A percentile compares a stretch with the other conserved stretches of the same genome.
Conservation (phyloP, 2,113 vertebrate genomes). For the Calyptomena viridis region DNA sequence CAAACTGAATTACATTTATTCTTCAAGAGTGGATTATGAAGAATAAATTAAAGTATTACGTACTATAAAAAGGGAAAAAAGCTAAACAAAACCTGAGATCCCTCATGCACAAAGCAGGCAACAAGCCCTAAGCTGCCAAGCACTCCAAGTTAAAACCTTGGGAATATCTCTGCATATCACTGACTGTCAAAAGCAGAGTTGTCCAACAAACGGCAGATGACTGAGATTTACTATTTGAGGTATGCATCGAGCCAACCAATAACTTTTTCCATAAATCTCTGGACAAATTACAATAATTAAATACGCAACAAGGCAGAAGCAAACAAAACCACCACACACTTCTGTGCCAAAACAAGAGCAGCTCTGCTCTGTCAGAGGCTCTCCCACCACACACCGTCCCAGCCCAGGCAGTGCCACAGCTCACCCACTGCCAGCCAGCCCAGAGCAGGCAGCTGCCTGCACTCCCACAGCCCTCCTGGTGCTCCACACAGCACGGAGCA, state of each 20-base stretch:
- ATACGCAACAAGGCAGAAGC: background rate
- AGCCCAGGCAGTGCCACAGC: background rate
- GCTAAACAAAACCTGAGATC: background rate
- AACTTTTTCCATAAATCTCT: background rate
- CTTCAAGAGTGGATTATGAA: background rate
- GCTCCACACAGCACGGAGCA: background rate
- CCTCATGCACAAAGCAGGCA: background rate
- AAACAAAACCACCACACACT: fast-evolving
- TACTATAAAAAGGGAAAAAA: background rate
- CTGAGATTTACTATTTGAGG: background rate
- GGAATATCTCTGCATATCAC: background rate
- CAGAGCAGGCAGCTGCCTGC: background rate
- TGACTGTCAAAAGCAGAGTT: background rate
- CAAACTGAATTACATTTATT: background rate
- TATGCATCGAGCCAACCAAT: background rate
- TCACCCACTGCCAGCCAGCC: fast-evolving
- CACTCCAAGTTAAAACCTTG: background rate
- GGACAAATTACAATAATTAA: background rate
- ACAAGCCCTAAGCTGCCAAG: background rate
- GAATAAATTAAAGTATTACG: background rate
- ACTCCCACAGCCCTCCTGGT: background rate
- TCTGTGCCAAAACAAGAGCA: fast-evolving
- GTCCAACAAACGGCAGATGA: background rate
- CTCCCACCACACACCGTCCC: fast-evolving
- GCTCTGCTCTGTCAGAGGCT: background rate